Evolutionary conservation across 2,797 vertebrate species (phyloP).

Genomic region (Halcyon badia): DNA sequence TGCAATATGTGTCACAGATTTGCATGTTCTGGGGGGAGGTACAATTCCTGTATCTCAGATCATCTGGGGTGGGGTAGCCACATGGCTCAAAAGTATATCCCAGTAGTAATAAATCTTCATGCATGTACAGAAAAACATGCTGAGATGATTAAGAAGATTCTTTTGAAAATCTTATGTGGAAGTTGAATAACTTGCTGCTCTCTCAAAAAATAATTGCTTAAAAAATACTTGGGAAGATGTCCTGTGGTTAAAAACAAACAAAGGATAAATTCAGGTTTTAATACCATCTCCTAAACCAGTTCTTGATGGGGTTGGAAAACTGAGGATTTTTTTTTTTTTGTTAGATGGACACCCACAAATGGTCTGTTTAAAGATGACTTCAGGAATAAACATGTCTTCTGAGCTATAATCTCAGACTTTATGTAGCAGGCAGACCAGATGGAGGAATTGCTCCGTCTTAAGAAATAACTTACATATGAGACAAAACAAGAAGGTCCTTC

Average conservation of each 20-base stretch:
- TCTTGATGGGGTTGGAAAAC: not conserved
- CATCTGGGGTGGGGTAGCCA: not conserved
- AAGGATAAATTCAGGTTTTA: not conserved
- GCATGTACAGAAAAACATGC: not conserved
- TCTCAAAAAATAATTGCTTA: not conserved
- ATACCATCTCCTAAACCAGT: not conserved
- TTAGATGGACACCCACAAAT: not conserved
- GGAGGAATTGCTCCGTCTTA: not conserved
- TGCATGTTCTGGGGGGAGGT: not conserved
- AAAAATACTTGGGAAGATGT: not conserved
- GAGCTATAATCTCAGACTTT: not conserved
- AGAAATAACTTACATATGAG: not conserved
- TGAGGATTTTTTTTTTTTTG: not conserved
- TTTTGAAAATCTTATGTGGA: not conserved
- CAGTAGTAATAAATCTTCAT: not conserved
- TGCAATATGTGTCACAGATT: not conserved
- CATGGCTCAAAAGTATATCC: not conserved
- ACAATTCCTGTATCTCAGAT: not conserved
- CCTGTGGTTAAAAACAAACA: not conserved
- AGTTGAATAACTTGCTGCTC: slow-evolving; percentile 42
- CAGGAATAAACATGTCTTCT: not conserved
- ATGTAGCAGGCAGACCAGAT: not conserved
- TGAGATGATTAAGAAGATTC: not conserved
- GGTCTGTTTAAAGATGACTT: not conserved
- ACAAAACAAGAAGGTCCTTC: not conserved